A percentile compares a stretch with the other conserved stretches of the same genome.
Conservation (phyloP, 2,113 vertebrate genomes). For the Albula glossodonta region DNA sequence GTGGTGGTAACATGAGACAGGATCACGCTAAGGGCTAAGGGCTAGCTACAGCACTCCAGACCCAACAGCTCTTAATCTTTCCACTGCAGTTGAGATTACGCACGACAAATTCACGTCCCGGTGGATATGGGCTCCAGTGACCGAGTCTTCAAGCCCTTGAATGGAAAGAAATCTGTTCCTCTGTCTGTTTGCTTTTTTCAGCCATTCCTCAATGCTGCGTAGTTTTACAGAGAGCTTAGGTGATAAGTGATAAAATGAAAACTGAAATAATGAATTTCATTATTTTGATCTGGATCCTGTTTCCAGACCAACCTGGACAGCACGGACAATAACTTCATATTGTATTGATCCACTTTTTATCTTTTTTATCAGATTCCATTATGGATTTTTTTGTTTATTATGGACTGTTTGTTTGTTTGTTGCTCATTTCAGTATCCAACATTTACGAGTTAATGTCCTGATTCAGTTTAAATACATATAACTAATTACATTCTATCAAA, state of each 20-base stretch:
- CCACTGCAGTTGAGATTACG: neutral
- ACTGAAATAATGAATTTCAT: neutral
- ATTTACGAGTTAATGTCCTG: neutral
- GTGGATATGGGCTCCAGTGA: neutral
- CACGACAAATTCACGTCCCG: neutral
- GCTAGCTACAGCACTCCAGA: neutral
- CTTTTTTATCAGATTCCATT: neutral
- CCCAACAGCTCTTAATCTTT: slow-evolving; percentile 10
- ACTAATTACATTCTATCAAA: too few species aligned
- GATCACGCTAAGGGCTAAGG: too few species aligned
- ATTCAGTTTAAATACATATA: too few species aligned
- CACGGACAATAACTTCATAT: neutral
- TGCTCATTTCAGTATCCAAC: neutral
- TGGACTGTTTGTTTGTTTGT: neutral
- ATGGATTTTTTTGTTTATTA: neutral
- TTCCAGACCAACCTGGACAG: neutral
- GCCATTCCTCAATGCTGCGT: neutral
- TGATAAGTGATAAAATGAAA: neutral
- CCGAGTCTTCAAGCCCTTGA: neutral
- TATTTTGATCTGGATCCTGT: neutral
- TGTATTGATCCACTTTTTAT: neutral
- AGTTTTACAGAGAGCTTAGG: neutral
- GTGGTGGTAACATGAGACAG: neutral
- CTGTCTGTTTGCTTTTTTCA: neutral
- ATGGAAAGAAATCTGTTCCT: neutral